Conservation (phyloP, 1,140 invertebrate species). For the Apis florea region DNA sequence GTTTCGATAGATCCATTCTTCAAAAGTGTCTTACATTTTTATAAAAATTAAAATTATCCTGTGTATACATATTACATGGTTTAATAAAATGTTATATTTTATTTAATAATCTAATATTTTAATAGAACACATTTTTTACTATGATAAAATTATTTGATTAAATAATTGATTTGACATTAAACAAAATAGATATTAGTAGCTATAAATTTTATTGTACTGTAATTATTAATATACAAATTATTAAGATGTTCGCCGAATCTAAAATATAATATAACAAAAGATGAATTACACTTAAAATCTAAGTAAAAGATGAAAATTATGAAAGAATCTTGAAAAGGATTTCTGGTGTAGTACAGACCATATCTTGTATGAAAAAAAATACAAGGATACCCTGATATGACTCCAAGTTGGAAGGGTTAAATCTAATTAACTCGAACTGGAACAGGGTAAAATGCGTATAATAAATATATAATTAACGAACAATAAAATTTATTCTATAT, state of each 20-base stretch:
- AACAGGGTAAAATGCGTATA: conserved; percentile 57
- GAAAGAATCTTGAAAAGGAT: conserved; percentile 54
- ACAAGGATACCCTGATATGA: conserved; percentile 58
- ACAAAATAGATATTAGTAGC: conserved; percentile 64
- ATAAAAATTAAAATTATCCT: no score
- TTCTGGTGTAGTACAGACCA: conserved; percentile 63
- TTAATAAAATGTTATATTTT: conserved; percentile 3
- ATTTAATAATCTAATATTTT: background rate
- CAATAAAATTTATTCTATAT: conserved; percentile 47
- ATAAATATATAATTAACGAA: conserved; percentile 36
- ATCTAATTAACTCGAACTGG: conserved; percentile 77
- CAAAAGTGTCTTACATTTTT: no score
- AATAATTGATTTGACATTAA: background rate
- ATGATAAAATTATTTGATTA: background rate
- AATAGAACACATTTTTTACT: conserved; percentile 16
- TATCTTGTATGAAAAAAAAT: conserved; percentile 51
- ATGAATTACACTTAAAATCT: conserved; percentile 63
- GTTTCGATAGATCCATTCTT: no score
- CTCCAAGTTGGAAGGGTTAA: conserved; percentile 76
- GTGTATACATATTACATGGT: conserved; percentile 14
- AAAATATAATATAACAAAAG: conserved; percentile 64
- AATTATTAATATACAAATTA: conserved; percentile 78
- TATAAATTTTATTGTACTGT: conserved; percentile 79
- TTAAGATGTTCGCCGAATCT: conserved; percentile 71
- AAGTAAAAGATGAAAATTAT: conserved; percentile 64